A percentile compares a stretch with the other conserved stretches of the same genome.
Evolutionary conservation across 2,888 invertebrate species (phyloP).

Genomic region (Tupiocoris notatus): DNA sequence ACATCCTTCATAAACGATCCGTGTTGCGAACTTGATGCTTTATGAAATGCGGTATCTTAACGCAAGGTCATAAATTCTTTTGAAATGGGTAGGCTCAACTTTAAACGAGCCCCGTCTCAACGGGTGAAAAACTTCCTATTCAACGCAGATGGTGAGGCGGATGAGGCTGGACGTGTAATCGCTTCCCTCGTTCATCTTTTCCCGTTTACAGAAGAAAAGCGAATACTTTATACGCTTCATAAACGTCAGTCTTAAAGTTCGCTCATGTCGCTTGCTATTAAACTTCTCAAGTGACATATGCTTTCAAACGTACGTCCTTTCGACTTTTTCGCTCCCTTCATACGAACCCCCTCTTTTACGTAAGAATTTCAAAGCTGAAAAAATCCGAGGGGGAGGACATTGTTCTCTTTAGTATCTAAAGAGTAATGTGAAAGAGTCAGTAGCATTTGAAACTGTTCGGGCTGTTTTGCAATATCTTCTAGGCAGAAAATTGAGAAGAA

Average conservation of each 20-base stretch:
- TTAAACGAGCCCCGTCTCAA: background rate
- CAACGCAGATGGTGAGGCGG: background rate
- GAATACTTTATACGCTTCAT: constrained; percentile 16
- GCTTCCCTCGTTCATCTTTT: background rate
- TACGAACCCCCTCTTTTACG: too few relatives aligned
- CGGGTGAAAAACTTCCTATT: constrained; percentile 2
- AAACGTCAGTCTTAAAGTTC: constrained; percentile 22
- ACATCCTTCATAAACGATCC: background rate
- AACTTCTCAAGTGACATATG: constrained; percentile 23
- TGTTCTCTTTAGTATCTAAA: too few relatives aligned
- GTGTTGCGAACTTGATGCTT: background rate
- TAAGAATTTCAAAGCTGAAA: too few relatives aligned
- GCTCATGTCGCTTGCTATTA: constrained; percentile 23
- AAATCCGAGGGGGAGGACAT: too few relatives aligned
- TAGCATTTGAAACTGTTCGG: too few relatives aligned
- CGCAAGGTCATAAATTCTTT: background rate
- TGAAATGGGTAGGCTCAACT: background rate
- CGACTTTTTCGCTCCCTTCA: background rate
- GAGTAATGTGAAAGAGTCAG: too few relatives aligned
- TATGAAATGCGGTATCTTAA: background rate
- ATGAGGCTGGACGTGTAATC: background rate
- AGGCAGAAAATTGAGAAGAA: too few relatives aligned
- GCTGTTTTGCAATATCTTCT: too few relatives aligned
- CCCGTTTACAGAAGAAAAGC: background rate
- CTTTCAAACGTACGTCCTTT: background rate